Percentiles rank a stretch among this genome's conserved stretches.
phyloP scores from a whole-genome alignment of 2,113 vertebrate genomes.

The Desmodus rotundus region DNA sequence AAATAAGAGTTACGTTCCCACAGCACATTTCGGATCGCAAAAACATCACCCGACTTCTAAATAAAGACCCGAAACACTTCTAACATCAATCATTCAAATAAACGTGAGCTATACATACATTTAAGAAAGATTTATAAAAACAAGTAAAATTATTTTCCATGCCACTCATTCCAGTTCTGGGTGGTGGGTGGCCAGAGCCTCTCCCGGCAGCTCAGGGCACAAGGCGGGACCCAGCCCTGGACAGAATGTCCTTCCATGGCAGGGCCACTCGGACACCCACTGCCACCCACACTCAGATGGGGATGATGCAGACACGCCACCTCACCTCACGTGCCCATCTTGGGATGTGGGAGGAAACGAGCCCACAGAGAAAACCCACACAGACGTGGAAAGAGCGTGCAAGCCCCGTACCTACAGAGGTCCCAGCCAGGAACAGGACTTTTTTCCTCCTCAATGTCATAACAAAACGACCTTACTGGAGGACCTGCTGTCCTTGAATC shows the following conservation, averaged over 20 bases:
- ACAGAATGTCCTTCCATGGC: not conserved
- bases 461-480: not conserved
- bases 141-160: not conserved
- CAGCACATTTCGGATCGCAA: not conserved
- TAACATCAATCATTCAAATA: not conserved
- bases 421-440: not conserved
- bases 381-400: not conserved
- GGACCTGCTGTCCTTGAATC: not conserved
- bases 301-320: not conserved
- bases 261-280: not conserved
- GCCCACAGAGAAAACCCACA: not conserved
- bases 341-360: not conserved
- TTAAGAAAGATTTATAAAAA: not conserved
- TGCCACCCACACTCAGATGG: not conserved
- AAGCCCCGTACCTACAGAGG: not conserved
- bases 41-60: not conserved
- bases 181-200: not conserved
- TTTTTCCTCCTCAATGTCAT: not conserved
- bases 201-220: not conserved
- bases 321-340: not conserved
- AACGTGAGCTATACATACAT: not conserved
- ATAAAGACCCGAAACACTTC: not conserved
- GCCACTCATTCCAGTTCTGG: not conserved
- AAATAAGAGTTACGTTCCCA: not conserved
- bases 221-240: not conserved